Base-by-base conservation (phyloP, 2,888 invertebrate species). In the Callinectes sapidus region DNA sequence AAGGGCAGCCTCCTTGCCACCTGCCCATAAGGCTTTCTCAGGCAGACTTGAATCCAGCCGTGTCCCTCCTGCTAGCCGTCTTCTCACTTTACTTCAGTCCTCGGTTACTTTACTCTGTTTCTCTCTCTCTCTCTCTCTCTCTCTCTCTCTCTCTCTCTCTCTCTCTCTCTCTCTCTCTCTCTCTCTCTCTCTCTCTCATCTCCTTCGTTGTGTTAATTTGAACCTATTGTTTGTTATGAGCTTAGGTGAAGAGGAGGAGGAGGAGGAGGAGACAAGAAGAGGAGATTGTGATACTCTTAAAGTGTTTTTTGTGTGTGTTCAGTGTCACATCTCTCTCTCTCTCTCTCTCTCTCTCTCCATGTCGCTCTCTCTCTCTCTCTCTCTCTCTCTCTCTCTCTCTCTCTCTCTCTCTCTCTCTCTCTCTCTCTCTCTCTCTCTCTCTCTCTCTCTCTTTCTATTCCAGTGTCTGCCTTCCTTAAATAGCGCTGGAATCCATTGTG, bases 11-110 rank as follows among this genome's bases (percentile, higher is more conserved):
- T 81, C 35, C 32, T 81, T 35, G 32, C 35, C 81, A 13, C 81
- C 81, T 32, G 35, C 14, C 23, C 16, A 81, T 81, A 81, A 32
- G 1, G 23, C 32, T 10, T 32, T 8, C 32, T 35, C 5, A 32
- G 35, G 16, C 32, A 35, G 13, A 1, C 81, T 81, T 35, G 23
- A 16, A 16, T 10, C 13, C 32, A 35, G 35, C 35, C 81, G 32
- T 81, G 32, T 32, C 81, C 32, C 81, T 81, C 81, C 35, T 81
- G 81, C 81, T n/a, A 35, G 81, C 32, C 32, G 81, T 81, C 81
- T 35, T 81, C 35, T 81, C 81, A 81, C 81, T 81, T 81, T 81
- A 81, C 81, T 81, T 81, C 81, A 81, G 81, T 81, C 81, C 81
- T 81, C 81, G 81, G 14, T 81, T 32, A 32, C 81, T 81, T 81